phyloP scores from a whole-genome alignment of 1,140 invertebrate genomes.

The Rhysida immarginata region DNA sequence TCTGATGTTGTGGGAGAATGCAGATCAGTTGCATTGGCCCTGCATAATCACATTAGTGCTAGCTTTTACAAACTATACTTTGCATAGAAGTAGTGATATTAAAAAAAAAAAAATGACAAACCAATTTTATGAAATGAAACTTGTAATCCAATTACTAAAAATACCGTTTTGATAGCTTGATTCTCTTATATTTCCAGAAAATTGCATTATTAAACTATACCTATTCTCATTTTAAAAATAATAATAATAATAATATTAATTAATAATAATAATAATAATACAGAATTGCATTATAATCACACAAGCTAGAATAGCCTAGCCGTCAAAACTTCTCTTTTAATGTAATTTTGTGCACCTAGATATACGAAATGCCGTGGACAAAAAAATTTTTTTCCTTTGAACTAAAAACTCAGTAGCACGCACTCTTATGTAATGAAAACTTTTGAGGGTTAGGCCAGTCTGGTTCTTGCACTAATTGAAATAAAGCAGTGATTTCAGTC shows the following conservation, averaged over 20 bases:
- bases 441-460: constrained; percentile 5
- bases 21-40: constrained; percentile 14
- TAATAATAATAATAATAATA: neutral
- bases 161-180: neutral
- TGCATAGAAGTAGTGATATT: constrained; percentile 75
- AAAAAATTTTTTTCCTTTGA: neutral
- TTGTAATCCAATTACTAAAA: constrained; percentile 17
- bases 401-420: neutral
- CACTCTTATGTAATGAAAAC: neutral
- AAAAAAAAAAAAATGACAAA: too few species aligned
- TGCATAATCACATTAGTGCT: neutral
- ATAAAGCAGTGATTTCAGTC: too few species aligned
- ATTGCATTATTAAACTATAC: neutral
- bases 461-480: constrained; percentile 4
- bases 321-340: neutral
- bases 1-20: constrained; percentile 6
- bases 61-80: constrained; percentile 62
- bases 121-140: too few species aligned
- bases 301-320: constrained; percentile 3
- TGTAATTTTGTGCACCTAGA: neutral
- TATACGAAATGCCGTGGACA: too few species aligned
- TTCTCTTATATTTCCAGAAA: neutral
- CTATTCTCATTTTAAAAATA: too few species aligned
- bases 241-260: too few species aligned
- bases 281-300: neutral